phyloP scores from a whole-genome alignment of 2,797 vertebrate genomes.

The Cyprinodon diabolis region DNA sequence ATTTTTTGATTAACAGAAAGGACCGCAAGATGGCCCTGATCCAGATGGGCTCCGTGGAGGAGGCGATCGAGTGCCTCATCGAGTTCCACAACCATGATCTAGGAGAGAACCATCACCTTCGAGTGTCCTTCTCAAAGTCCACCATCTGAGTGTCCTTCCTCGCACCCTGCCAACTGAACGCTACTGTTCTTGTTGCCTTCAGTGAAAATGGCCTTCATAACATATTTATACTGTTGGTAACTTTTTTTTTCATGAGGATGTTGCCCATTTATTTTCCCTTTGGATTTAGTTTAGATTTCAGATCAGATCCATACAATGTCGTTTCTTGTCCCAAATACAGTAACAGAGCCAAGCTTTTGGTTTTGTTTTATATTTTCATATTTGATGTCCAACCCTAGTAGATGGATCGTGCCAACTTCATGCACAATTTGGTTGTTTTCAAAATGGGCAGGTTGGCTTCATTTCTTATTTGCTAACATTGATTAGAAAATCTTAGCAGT shows the following conservation, averaged over 20 bases:
- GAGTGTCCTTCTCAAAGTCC: slow-evolving; percentile 97
- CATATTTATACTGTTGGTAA: slow-evolving; percentile 35
- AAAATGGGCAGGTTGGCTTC: not conserved
- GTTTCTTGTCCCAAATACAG: slow-evolving; percentile 1
- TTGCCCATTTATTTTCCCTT: slow-evolving; percentile 28
- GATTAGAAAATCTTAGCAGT: not conserved
- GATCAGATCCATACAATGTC: not conserved
- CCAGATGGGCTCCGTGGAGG: slow-evolving; percentile 96
- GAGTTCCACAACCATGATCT: slow-evolving; percentile 98
- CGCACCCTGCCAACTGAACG: slow-evolving; percentile 41
- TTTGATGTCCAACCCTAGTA: slow-evolving; percentile 3
- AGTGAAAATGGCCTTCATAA: slow-evolving; percentile 37
- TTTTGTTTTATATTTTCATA: not conserved
- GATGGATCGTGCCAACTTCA: not conserved
- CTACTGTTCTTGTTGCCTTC: slow-evolving; percentile 39
- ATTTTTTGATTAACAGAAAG: slow-evolving; percentile 79
- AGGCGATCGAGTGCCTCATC: slow-evolving; percentile 93
- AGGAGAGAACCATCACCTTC: slow-evolving; percentile 94
- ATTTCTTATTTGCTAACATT: not conserved
- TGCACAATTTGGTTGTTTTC: not conserved
- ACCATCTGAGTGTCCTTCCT: slow-evolving; percentile 85
- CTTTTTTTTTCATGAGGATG: slow-evolving; percentile 15
- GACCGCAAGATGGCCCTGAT: slow-evolving; percentile 99
- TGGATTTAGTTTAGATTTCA: slow-evolving; percentile 13
- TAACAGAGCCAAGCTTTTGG: not conserved